phyloP scores from a whole-genome alignment of 2,113 vertebrate genomes.

The Forbesichthys papilliferus region DNA sequence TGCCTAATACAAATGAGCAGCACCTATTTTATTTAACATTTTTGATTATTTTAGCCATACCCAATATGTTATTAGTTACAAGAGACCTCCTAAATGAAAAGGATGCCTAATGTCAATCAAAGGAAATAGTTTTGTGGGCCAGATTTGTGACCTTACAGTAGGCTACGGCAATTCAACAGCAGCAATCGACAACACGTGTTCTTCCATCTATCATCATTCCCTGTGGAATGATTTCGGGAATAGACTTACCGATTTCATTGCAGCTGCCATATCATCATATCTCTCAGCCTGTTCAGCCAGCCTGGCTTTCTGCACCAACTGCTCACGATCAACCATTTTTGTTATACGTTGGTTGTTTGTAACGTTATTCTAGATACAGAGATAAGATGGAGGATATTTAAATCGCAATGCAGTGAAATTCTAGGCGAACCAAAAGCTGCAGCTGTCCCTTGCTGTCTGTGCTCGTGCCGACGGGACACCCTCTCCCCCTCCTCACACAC shows the following conservation, averaged over 20 bases:
- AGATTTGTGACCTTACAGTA: background rate
- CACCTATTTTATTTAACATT: background rate
- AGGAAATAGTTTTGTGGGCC: background rate
- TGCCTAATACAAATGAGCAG: background rate
- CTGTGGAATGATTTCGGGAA: conserved; percentile 1
- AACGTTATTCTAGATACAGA: conserved; percentile 44
- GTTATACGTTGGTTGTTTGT: conserved; percentile 39
- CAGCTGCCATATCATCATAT: conserved; percentile 97
- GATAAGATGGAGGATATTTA: conserved; percentile 53
- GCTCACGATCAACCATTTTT: conserved; percentile 96
- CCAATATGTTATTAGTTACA: background rate
- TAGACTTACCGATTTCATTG: conserved; percentile 97
- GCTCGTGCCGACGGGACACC: conserved; percentile 74
- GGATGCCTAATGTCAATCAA: background rate
- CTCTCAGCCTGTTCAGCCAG: conserved; percentile 97
- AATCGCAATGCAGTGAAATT: conserved; percentile 73
- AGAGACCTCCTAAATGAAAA: background rate
- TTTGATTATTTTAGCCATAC: background rate
- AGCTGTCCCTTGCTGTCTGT: conserved; percentile 81
- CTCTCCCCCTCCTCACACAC: conserved; percentile 48
- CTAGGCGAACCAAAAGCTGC: conserved; percentile 68
- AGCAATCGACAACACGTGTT: background rate
- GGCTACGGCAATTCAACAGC: background rate
- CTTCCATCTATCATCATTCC: background rate
- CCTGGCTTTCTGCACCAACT: conserved; percentile 99